Evolutionary conservation across 2,797 vertebrate species (phyloP).

Genomic region (Tadarida brasiliensis): DNA sequence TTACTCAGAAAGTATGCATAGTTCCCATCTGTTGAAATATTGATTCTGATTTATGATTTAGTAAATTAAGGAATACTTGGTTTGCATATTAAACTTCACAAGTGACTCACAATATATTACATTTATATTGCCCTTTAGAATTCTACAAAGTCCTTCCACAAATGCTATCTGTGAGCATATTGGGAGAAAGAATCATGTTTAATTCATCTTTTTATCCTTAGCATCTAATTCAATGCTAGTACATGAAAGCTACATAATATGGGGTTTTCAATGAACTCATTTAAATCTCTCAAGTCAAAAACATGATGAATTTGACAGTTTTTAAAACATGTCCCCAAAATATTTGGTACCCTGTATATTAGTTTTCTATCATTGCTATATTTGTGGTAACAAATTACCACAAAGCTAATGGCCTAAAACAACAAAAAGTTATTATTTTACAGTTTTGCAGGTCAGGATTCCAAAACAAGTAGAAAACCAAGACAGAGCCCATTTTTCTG

Average conservation of each 20-base stretch:
- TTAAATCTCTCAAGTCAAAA: conserved; percentile 30
- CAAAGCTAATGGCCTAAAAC: not conserved
- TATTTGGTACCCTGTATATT: not conserved
- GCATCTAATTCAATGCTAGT: conserved; percentile 37
- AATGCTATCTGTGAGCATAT: conserved; percentile 58
- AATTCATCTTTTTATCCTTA: conserved; percentile 71
- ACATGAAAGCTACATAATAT: conserved; percentile 38
- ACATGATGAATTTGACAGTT: conserved; percentile 4
- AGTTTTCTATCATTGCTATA: not conserved
- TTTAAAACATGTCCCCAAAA: conserved; percentile 14
- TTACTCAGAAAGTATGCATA: conserved; percentile 68
- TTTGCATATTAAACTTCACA: conserved; percentile 68
- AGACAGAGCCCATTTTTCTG: not conserved
- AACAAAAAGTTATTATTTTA: not conserved
- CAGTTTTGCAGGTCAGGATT: not conserved
- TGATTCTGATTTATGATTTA: conserved; percentile 74
- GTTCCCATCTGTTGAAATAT: conserved; percentile 73
- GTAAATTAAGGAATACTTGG: conserved; percentile 68
- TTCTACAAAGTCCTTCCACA: conserved; percentile 37
- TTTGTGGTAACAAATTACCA: not conserved
- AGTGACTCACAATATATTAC: conserved; percentile 72
- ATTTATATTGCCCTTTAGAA: conserved; percentile 74
- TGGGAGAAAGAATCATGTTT: conserved; percentile 54
- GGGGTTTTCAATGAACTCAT: conserved; percentile 56
- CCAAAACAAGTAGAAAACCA: not conserved